A percentile compares a stretch with the other conserved stretches of the same genome.
Evolutionary conservation across 2,797 vertebrate species (phyloP).

Genomic region (Malurus leucopterus): DNA sequence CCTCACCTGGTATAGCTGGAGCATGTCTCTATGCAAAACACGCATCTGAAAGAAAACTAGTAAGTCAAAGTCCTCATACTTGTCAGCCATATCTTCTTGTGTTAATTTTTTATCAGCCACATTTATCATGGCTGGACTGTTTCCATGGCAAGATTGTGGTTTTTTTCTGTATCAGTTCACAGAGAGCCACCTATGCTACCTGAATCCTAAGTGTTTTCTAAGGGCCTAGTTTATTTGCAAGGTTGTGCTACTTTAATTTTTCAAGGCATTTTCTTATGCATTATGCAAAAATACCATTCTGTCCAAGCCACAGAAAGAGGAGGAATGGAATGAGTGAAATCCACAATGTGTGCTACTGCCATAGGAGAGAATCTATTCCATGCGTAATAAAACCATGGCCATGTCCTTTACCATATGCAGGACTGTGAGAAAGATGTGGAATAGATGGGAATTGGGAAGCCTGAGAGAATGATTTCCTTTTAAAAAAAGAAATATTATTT

Average conservation of each 20-base stretch:
- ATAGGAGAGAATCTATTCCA: not conserved
- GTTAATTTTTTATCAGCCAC: not conserved
- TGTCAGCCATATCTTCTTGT: not conserved
- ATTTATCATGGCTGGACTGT: not conserved
- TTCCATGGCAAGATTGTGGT: not conserved
- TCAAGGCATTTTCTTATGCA: not conserved
- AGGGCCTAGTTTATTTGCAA: not conserved
- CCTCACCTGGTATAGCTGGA: not conserved
- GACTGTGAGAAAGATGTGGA: slow-evolving; percentile 5
- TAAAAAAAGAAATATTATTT: slow-evolving; percentile 4
- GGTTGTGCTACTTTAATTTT: not conserved
- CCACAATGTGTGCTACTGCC: fast-evolving
- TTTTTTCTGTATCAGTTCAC: not conserved
- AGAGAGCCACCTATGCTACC: not conserved
- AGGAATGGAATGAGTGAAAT: not conserved
- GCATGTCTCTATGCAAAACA: not conserved
- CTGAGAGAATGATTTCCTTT: slow-evolving; percentile 13
- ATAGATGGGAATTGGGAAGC: slow-evolving; percentile 11
- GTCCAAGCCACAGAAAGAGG: not conserved
- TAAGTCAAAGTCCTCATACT: not conserved
- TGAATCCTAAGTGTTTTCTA: not conserved
- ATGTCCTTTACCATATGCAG: slow-evolving; percentile 4
- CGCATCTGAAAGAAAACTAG: not conserved
- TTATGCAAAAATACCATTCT: not conserved
- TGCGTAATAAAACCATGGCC: not conserved